These are phyloP conservation scores for Xyrauchen texanus DNA, from an alignment of 2,113 vertebrate genomes.

Conservation along the genomic window DNA sequence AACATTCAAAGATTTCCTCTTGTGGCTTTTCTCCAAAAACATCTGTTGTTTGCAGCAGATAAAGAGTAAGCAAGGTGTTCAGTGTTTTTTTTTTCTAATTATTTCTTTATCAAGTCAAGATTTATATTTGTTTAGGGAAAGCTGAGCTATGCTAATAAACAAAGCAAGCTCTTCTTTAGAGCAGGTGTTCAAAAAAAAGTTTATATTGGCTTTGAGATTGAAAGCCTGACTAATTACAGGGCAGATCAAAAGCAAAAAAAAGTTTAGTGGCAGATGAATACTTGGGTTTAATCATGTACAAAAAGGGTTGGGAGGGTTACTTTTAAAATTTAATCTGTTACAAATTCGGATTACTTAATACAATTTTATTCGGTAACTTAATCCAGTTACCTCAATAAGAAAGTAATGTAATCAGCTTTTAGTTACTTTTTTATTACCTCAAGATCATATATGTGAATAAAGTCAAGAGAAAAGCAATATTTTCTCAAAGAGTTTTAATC, in stretches of 20 bases:
- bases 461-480: too few relatives aligned
- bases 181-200: slow-evolving; percentile 27
- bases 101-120: slow-evolving; percentile 23
- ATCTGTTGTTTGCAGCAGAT: background rate
- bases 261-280: background rate
- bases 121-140: slow-evolving; percentile 14
- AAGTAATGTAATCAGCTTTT: too few relatives aligned
- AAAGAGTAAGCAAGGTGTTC: slow-evolving; percentile 8
- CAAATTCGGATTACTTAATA: too few relatives aligned
- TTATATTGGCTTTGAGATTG: slow-evolving; percentile 27
- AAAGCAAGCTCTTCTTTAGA: slow-evolving; percentile 5
- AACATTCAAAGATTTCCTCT: background rate
- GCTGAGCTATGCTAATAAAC: slow-evolving; percentile 11
- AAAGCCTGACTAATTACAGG: slow-evolving; percentile 5
- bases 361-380: too few relatives aligned
- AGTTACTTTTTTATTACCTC: too few relatives aligned
- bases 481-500: too few relatives aligned
- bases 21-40: background rate
- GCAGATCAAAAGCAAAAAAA: background rate
- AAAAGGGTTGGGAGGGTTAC: too few relatives aligned
- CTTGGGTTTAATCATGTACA: background rate
- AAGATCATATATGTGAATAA: too few relatives aligned
- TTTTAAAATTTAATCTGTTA: too few relatives aligned
- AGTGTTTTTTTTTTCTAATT: background rate
- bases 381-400: too few relatives aligned